Evolutionary conservation across 2,113 vertebrate species (phyloP).

Genomic region (Epinephelus lanceolatus): DNA sequence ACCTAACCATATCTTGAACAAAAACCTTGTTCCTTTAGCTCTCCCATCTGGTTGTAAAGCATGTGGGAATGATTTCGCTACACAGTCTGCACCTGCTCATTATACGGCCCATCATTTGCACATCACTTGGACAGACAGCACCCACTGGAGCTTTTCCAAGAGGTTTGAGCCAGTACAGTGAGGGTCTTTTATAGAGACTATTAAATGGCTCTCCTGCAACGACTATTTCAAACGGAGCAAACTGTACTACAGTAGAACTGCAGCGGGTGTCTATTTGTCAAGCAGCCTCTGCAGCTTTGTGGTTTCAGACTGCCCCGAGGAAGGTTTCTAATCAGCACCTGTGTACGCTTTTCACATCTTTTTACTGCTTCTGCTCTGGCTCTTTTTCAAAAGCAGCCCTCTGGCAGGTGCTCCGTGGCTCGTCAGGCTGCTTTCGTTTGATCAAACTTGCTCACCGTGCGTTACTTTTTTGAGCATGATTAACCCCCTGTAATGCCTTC

Average conservation of each 20-base stretch:
- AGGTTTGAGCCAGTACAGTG: conserved; percentile 32
- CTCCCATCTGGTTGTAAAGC: conserved; percentile 40
- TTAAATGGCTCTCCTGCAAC: conserved; percentile 63
- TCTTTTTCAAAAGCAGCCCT: conserved; percentile 44
- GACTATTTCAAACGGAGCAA: conserved; percentile 44
- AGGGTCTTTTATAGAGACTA: conserved; percentile 59
- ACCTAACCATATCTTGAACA: background rate
- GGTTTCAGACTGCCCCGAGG: conserved; percentile 41
- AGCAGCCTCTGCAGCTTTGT: conserved; percentile 35
- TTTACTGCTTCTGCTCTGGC: conserved; percentile 62
- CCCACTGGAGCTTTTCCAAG: conserved; percentile 56
- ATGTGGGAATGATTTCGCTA: conserved; percentile 61
- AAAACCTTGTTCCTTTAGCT: conserved; percentile 6
- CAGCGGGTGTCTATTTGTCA: conserved; percentile 55
- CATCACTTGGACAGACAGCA: conserved; percentile 64
- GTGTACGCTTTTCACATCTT: conserved; percentile 49
- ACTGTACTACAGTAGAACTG: conserved; percentile 42
- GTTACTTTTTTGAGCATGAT: background rate
- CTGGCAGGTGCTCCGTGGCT: conserved; percentile 56
- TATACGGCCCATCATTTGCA: conserved; percentile 73
- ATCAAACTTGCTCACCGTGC: conserved; percentile 28
- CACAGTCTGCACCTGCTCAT: conserved; percentile 66
- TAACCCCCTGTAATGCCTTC: background rate
- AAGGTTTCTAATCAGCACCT: conserved; percentile 64
- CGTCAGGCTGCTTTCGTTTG: conserved; percentile 40